phyloP scores from a whole-genome alignment of 1,140 invertebrate species.

The Drosophila melanica region DNA sequence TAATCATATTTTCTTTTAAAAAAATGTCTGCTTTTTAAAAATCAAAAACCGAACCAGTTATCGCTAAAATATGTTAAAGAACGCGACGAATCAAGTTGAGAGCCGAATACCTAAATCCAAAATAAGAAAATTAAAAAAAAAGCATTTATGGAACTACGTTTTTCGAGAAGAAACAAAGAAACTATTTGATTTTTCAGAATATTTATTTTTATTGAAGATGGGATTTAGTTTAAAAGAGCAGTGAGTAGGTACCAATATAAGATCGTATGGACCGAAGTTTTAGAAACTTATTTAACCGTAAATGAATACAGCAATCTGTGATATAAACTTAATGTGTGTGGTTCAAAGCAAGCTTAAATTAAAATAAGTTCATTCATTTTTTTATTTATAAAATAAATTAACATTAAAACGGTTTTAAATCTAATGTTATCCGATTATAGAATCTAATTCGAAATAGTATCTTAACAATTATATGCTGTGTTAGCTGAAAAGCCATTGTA shows the following conservation, averaged over 20 bases:
- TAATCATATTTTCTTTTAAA: too few species aligned
- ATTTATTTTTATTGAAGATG: background rate
- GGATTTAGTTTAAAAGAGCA: background rate
- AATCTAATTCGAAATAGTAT: constrained; percentile 14
- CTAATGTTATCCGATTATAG: background rate
- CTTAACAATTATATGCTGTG: constrained; percentile 16
- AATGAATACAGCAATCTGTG: background rate
- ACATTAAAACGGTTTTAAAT: background rate
- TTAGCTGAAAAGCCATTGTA: constrained; percentile 27
- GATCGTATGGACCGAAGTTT: background rate
- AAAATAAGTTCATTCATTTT: background rate
- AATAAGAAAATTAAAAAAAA: too few species aligned
- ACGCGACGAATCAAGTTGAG: too few species aligned
- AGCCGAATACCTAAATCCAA: too few species aligned
- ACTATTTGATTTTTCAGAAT: too few species aligned
- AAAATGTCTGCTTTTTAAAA: too few species aligned
- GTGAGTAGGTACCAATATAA: background rate
- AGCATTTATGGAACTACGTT: too few species aligned
- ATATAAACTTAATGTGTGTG: background rate
- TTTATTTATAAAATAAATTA: background rate
- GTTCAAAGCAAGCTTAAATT: background rate
- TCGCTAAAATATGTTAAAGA: too few species aligned
- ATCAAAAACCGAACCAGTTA: too few species aligned
- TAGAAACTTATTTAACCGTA: background rate
- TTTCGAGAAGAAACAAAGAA: too few species aligned